phyloP scores from a whole-genome alignment of 2,888 invertebrate species.

The Achlya flavicornis region DNA sequence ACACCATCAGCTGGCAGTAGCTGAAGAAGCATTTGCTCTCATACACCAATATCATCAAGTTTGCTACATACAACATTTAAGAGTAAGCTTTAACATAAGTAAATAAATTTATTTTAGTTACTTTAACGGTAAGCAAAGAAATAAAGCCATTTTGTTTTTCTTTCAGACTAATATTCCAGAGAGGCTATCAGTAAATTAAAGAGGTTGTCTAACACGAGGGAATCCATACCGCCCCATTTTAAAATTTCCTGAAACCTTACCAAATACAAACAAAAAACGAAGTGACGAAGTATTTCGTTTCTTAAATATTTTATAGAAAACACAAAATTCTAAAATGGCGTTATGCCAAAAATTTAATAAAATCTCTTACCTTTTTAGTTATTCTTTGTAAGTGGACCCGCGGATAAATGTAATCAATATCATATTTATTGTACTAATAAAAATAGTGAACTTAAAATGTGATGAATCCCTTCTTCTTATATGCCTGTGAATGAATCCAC shows the following conservation, averaged over 20 bases:
- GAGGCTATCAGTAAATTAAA: constrained; percentile 41
- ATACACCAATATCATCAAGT: constrained; percentile 88
- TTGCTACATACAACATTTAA: constrained; percentile 91
- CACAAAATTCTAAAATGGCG: too few relatives aligned
- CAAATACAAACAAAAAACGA: not conserved
- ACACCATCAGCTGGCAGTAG: constrained; percentile 92
- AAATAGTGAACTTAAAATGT: too few relatives aligned
- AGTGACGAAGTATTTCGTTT: constrained; percentile 8
- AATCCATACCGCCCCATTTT: too few relatives aligned
- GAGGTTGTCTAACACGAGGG: constrained; percentile 10
- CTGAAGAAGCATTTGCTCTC: constrained; percentile 96
- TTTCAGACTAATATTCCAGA: constrained; percentile 72
- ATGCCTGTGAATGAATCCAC: too few relatives aligned
- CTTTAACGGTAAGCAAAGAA: not conserved
- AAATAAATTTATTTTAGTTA: not conserved
- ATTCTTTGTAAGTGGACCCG: too few relatives aligned
- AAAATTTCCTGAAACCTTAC: too few relatives aligned
- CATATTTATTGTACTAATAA: too few relatives aligned
- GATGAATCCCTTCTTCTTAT: too few relatives aligned
- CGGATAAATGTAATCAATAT: too few relatives aligned
- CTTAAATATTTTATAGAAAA: too few relatives aligned
- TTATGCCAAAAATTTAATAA: too few relatives aligned
- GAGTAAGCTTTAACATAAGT: constrained; percentile 75
- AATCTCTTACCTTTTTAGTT: too few relatives aligned
- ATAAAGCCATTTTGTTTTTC: constrained; percentile 20